A percentile compares a stretch with the other conserved stretches of the same genome.
Evolutionary conservation across 37 sponge, comb jelly and placozoan species (phyloP).

Genomic region (Ianthella basta): DNA sequence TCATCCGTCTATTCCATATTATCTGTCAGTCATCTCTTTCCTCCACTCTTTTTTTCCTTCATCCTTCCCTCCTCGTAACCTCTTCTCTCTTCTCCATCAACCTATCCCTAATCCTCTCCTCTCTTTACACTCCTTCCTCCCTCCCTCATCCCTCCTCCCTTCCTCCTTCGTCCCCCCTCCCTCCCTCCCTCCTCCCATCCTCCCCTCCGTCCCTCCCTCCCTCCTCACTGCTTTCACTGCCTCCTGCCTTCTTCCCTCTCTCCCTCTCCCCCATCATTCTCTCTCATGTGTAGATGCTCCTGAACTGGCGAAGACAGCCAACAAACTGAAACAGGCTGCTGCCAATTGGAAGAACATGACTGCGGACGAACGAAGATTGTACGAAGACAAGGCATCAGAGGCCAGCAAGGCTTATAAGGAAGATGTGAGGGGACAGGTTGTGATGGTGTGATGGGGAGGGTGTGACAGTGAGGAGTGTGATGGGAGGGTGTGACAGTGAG

Average conservation of each 20-base stretch:
- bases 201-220: background rate
- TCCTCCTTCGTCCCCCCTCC: background rate
- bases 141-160: no score
- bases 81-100: no score
- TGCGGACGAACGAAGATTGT: background rate
- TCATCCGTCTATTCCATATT: no score
- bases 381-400: background rate
- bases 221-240: background rate
- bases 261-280: background rate
- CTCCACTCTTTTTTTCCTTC: no score
- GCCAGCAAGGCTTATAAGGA: background rate
- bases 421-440: background rate
- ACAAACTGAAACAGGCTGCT: background rate
- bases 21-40: no score
- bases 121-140: no score
- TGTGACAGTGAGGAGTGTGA: constrained; percentile 29
- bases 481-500: background rate
- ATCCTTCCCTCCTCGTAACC: no score
- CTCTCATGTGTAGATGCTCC: background rate
- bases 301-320: background rate
- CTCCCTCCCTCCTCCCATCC: background rate
- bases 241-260: background rate
- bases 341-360: background rate
- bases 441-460: constrained; percentile 25
- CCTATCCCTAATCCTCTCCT: no score